Conservation (phyloP, 2,888 invertebrate species). For the Erpobdella octoculata region DNA sequence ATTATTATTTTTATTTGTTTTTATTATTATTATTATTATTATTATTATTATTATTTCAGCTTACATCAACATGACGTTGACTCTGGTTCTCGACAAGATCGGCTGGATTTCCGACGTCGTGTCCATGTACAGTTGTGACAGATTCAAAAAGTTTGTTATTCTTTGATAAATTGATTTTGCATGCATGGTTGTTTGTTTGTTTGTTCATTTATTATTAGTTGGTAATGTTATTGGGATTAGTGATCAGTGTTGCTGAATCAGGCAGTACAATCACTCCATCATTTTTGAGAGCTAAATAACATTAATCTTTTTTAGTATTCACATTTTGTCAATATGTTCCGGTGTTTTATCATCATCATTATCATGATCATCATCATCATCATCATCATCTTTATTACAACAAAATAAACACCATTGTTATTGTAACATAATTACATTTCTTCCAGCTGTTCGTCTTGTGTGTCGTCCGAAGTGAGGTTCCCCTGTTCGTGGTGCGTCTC, state of each 20-base stretch:
- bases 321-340: background rate
- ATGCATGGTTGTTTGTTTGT: background rate
- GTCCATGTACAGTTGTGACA: background rate
- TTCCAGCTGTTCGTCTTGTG: conserved; percentile 18
- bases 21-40: too few relatives aligned
- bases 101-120: conserved; percentile 9
- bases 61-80: conserved; percentile 13
- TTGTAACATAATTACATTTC: background rate
- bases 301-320: too few relatives aligned
- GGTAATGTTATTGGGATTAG: too few relatives aligned
- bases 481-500: conserved; percentile 17
- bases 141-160: background rate
- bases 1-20: too few relatives aligned
- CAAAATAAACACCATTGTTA: background rate
- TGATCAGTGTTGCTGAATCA: too few relatives aligned
- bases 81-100: conserved; percentile 14
- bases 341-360: background rate
- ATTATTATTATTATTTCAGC: background rate
- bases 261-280: too few relatives aligned
- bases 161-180: background rate
- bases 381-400: background rate
- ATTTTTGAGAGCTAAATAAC: too few relatives aligned
- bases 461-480: background rate
- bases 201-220: background rate
- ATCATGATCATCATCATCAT: background rate